A percentile compares a stretch with the other conserved stretches of the same genome.
Evolutionary conservation across 1,140 invertebrate genomes (phyloP).

Genomic region (Temnothorax longispinosus): DNA sequence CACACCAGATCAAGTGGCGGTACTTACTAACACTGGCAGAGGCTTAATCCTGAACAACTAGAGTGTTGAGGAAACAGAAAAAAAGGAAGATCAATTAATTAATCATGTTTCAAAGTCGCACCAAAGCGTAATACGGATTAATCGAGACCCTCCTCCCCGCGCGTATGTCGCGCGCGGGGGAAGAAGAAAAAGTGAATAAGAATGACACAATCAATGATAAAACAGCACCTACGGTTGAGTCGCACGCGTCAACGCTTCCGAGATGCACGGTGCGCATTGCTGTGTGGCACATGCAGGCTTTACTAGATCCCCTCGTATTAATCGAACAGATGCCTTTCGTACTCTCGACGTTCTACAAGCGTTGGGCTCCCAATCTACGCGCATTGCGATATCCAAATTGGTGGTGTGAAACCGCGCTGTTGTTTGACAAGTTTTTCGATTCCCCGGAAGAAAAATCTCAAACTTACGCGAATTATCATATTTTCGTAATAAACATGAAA

Average conservation of each 20-base stretch:
- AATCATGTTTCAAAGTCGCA: slow-evolving; percentile 77
- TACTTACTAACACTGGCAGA: slow-evolving; percentile 98
- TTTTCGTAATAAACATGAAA: not conserved
- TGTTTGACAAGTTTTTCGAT: not conserved
- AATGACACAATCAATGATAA: slow-evolving; percentile 53
- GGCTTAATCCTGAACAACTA: slow-evolving; percentile 99
- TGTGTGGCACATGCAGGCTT: slow-evolving; percentile 72
- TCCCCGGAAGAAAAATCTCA: not conserved
- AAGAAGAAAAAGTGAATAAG: slow-evolving; percentile 39
- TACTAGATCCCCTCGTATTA: slow-evolving; percentile 55
- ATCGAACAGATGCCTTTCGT: slow-evolving; percentile 50
- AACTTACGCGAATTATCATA: not conserved
- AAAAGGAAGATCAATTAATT: slow-evolving; percentile 86
- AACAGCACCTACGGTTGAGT: slow-evolving; percentile 68
- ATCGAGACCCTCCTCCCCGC: slow-evolving; percentile 40
- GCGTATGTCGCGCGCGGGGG: slow-evolving; percentile 17
- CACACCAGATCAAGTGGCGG: slow-evolving; percentile 87
- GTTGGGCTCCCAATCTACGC: slow-evolving; percentile 36
- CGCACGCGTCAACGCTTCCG: slow-evolving; percentile 74
- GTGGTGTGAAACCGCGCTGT: not conserved
- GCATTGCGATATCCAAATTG: slow-evolving; percentile 15
- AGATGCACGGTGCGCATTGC: slow-evolving; percentile 73
- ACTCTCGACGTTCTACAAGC: slow-evolving; percentile 40
- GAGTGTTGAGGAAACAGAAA: slow-evolving; percentile 89
- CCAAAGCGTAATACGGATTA: slow-evolving; percentile 52